Conservation (phyloP, 1,140 invertebrate species). For the Drosophila hydei region DNA sequence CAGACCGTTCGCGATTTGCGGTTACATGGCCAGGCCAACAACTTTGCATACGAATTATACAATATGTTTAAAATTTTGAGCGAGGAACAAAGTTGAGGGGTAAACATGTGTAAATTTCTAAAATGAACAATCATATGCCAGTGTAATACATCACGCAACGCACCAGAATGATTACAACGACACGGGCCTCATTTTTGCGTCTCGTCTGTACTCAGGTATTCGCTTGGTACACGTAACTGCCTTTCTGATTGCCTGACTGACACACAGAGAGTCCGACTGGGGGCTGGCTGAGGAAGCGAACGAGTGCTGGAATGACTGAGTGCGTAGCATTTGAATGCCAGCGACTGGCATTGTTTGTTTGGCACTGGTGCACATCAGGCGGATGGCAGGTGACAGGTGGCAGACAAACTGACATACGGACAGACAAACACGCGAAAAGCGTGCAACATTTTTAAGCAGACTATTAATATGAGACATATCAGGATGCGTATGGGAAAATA, state of each 20-base stretch:
- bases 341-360: conserved; percentile 42
- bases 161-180: conserved; percentile 60
- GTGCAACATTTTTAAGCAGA: conserved; percentile 68
- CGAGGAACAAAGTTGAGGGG: background rate
- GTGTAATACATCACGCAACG: conserved; percentile 74
- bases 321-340: conserved; percentile 20
- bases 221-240: conserved; percentile 13
- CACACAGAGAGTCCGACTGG: conserved; percentile 27
- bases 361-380: conserved; percentile 17
- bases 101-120: conserved; percentile 74
- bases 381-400: conserved; percentile 25
- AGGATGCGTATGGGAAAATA: conserved; percentile 6
- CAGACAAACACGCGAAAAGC: conserved; percentile 21
- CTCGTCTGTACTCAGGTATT: conserved; percentile 16
- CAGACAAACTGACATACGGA: conserved; percentile 34
- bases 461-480: conserved; percentile 72
- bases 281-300: conserved; percentile 36
- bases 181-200: conserved; percentile 56
- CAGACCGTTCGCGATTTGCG: conserved; percentile 18
- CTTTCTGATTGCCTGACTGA: conserved; percentile 21
- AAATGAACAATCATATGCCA: conserved; percentile 79
- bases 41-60: conserved; percentile 40
- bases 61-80: conserved; percentile 4
- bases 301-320: conserved; percentile 41
- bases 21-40: conserved; percentile 40